phyloP scores from a whole-genome alignment of 1,140 invertebrate genomes.

The Apolygus lucorum region DNA sequence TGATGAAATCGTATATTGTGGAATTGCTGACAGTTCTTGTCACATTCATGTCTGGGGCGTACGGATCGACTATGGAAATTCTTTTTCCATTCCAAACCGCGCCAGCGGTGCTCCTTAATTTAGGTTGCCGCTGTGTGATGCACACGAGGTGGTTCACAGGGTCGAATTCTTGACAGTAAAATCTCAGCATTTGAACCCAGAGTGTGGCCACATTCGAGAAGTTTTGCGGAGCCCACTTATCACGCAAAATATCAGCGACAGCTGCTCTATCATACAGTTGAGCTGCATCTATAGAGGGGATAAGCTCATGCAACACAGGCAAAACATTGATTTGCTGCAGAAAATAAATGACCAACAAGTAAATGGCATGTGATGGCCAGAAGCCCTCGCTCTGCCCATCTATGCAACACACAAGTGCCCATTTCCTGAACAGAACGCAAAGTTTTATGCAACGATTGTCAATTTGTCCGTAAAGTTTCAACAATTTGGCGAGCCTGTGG shows the following conservation, averaged over 20 bases:
- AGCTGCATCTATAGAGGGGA: background rate
- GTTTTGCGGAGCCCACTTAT: slow-evolving; percentile 10
- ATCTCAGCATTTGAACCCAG: slow-evolving; percentile 18
- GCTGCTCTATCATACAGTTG: background rate
- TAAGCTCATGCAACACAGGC: background rate
- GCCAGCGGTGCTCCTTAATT: background rate
- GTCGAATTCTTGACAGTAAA: slow-evolving; percentile 18
- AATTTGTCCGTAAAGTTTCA: background rate
- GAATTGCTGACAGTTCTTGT: background rate
- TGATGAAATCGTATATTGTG: slow-evolving; percentile 14
- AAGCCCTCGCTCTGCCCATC: background rate
- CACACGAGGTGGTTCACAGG: background rate
- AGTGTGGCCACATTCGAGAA: slow-evolving; percentile 9
- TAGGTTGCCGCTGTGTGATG: slow-evolving; percentile 3
- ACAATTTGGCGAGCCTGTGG: background rate
- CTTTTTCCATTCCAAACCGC: background rate
- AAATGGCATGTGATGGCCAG: background rate
- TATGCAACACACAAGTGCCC: background rate
- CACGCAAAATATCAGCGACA: background rate
- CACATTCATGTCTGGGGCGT: slow-evolving; percentile 3
- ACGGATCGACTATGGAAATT: slow-evolving; percentile 8
- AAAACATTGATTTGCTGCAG: background rate
- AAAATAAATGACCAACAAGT: background rate
- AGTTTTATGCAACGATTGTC: slow-evolving; percentile 1
- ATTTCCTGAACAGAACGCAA: slow-evolving; percentile 3